Percentiles rank a stretch among this genome's conserved stretches.
Evolutionary conservation across 2,888 invertebrate species (phyloP).

Genomic region (Acanthosoma haemorrhoidale): DNA sequence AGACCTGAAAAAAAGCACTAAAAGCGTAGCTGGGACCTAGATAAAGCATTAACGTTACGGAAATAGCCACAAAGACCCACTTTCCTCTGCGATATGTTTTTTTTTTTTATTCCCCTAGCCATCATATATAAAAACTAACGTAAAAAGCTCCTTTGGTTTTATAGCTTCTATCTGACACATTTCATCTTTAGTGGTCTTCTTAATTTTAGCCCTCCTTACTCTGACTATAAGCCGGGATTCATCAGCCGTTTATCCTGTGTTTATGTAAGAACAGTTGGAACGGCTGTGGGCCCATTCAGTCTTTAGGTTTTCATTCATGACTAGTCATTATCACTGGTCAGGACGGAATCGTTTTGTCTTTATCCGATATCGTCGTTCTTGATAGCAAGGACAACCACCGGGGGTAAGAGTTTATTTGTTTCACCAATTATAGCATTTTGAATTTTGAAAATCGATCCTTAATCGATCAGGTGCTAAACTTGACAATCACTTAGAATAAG

Average conservation of each 20-base stretch:
- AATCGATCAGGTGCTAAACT: too few species aligned
- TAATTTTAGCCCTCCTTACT: not conserved
- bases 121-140: constrained; percentile 1
- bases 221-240: not conserved
- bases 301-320: not conserved
- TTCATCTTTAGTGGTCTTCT: constrained; percentile 5
- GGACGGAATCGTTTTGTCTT: too few species aligned
- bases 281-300: too few species aligned
- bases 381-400: too few species aligned
- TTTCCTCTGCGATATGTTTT: not conserved
- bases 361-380: too few species aligned
- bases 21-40: not conserved
- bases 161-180: constrained; percentile 1
- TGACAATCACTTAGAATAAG: too few species aligned
- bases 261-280: too few species aligned
- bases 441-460: too few species aligned
- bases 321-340: too few species aligned
- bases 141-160: not conserved
- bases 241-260: not conserved
- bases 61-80: not conserved
- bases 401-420: too few species aligned
- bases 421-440: too few species aligned
- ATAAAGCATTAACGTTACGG: not conserved
- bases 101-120: not conserved
- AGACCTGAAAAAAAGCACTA: not conserved